Evolutionary conservation across 2,797 vertebrate species (phyloP).

Genomic region (Enteromius unitaeniatus): DNA sequence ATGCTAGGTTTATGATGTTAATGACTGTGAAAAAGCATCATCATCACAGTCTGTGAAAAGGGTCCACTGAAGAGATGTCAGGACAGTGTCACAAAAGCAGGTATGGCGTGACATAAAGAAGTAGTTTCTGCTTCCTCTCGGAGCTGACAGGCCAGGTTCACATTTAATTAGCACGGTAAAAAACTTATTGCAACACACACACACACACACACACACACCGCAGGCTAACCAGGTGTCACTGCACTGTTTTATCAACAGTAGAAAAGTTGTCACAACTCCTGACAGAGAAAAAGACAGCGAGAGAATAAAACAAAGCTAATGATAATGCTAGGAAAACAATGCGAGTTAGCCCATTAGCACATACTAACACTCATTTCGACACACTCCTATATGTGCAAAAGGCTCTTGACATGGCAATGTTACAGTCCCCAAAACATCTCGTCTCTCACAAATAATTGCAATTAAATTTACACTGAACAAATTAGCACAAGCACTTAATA

Average conservation of each 20-base stretch:
- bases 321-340: not conserved
- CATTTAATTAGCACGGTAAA: constrained; percentile 95
- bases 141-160: constrained; percentile 87
- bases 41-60: not conserved
- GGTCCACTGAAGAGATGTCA: constrained; percentile 11
- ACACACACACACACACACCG: constrained; percentile 91
- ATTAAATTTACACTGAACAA: not conserved
- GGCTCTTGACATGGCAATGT: not conserved
- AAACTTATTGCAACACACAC: constrained; percentile 87
- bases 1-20: not conserved
- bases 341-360: constrained; percentile 10
- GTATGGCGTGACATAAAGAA: constrained; percentile 80
- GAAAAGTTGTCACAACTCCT: constrained; percentile 93
- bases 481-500: not conserved
- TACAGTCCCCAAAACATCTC: not conserved
- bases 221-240: constrained; percentile 93
- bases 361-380: constrained; percentile 7
- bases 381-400: not conserved
- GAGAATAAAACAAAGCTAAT: constrained; percentile 58
- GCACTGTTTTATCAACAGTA: constrained; percentile 89
- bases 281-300: constrained; percentile 72
- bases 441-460: constrained; percentile 8
- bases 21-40: not conserved
- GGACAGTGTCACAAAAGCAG: constrained; percentile 74
- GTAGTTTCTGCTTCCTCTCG: constrained; percentile 83